These are phyloP conservation scores for Scaptomyza polygonia DNA, from an alignment of 2,888 invertebrate genomes.

Conservation along the genomic window DNA sequence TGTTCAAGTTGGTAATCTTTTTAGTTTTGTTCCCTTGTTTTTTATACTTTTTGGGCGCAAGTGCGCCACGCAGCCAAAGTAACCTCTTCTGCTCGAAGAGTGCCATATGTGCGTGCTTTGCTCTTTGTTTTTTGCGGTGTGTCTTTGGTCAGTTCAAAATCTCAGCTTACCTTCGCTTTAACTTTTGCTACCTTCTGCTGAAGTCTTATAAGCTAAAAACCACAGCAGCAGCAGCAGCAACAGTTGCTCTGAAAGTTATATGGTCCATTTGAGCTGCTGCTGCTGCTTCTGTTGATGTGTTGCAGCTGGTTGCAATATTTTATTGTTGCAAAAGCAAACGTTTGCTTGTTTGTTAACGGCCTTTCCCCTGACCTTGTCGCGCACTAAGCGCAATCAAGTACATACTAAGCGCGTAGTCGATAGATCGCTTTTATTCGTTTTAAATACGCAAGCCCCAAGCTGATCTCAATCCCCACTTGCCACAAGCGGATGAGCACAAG, in stretches of 20 bases:
- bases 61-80: slow-evolving; percentile 54
- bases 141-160: slow-evolving; percentile 72
- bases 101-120: slow-evolving; percentile 54
- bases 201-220: slow-evolving; percentile 78
- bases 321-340: too few species aligned
- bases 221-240: slow-evolving; percentile 61
- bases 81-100: slow-evolving; percentile 13
- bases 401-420: not conserved
- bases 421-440: slow-evolving; percentile 1
- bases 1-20: slow-evolving; percentile 33
- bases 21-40: not conserved
- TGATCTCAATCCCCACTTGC: slow-evolving; percentile 28
- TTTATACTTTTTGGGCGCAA: slow-evolving; percentile 60
- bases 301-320: slow-evolving; percentile 75
- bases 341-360: slow-evolving; percentile 36
- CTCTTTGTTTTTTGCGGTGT: slow-evolving; percentile 49
- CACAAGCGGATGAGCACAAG: slow-evolving; percentile 30
- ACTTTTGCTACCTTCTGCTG: slow-evolving; percentile 60
- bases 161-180: slow-evolving; percentile 75
- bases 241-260: slow-evolving; percentile 75
- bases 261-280: slow-evolving; percentile 73
- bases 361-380: slow-evolving; percentile 63
- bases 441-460: slow-evolving; percentile 16
- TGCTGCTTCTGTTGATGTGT: slow-evolving; percentile 46
- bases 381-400: slow-evolving; percentile 1